phyloP scores from a whole-genome alignment of 2,888 invertebrate genomes.

The Lepidonotus clava region DNA sequence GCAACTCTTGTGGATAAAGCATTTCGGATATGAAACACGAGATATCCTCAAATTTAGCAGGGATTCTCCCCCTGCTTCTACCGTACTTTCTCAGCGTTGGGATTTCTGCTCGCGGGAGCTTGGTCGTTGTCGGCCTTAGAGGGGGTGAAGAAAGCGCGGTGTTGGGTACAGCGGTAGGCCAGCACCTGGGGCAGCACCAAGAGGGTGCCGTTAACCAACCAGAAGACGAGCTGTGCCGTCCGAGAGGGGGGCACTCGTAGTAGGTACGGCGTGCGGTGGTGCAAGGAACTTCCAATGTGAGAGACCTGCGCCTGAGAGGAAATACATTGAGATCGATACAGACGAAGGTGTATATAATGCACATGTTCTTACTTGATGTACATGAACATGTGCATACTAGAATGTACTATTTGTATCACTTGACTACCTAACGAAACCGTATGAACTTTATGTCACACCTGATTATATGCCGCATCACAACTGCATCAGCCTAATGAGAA shows the following conservation, averaged over 20 bases:
- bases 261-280: slow-evolving; percentile 68
- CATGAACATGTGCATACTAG: too few species aligned
- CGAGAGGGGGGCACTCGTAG: slow-evolving; percentile 65
- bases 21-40: too few species aligned
- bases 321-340: neutral
- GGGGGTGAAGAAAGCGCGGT: neutral
- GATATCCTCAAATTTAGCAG: too few species aligned
- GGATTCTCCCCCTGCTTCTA: too few species aligned
- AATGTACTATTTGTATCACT: too few species aligned
- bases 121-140: neutral
- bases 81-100: neutral
- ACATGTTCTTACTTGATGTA: too few species aligned
- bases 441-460: too few species aligned
- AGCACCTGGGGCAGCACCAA: slow-evolving; percentile 73
- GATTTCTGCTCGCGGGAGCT: neutral
- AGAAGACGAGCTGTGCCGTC: slow-evolving; percentile 66
- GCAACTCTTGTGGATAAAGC: too few species aligned
- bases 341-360: neutral
- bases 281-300: slow-evolving; percentile 69
- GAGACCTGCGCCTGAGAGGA: slow-evolving; percentile 71
- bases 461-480: too few species aligned
- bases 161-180: slow-evolving; percentile 66
- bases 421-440: too few species aligned
- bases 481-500: too few species aligned
- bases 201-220: slow-evolving; percentile 70